These are phyloP conservation scores for Hephaestus fuliginosus DNA, from an alignment of 2,797 vertebrate species.

Conservation along the genomic window DNA sequence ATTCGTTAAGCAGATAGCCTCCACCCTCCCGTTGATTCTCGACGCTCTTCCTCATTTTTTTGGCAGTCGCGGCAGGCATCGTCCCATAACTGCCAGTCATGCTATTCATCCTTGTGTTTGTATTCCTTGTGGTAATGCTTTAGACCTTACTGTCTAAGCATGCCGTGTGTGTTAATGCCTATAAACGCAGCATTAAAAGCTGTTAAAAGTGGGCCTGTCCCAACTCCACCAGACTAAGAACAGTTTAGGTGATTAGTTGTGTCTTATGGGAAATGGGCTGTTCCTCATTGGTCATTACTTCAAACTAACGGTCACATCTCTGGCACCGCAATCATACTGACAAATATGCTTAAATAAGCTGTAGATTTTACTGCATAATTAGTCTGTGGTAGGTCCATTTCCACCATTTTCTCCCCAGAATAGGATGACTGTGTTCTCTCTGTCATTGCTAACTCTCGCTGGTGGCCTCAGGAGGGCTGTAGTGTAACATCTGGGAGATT, in stretches of 20 bases:
- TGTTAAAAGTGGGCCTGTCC: background rate
- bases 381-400: background rate
- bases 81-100: conserved; percentile 32
- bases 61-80: conserved; percentile 14
- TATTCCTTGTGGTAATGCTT: conserved; percentile 20
- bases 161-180: background rate
- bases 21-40: conserved; percentile 13
- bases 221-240: background rate
- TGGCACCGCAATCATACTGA: background rate
- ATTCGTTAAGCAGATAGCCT: conserved; percentile 26
- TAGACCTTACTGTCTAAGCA: conserved; percentile 8
- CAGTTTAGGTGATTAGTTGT: background rate
- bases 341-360: conserved; percentile 1
- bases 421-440: background rate
- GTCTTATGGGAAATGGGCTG: background rate
- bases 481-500: background rate
- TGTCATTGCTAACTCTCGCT: background rate
- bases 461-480: background rate
- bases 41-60: conserved; percentile 16
- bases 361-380: conserved; percentile 1
- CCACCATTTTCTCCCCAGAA: background rate
- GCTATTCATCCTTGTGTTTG: conserved; percentile 24
- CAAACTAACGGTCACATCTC: background rate
- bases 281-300: conserved; percentile 15
- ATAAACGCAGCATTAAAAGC: background rate